A percentile compares a stretch with the other conserved stretches of the same genome.
Evolutionary conservation across 2,888 invertebrate genomes (phyloP).

Genomic region (Gortyna flavago): DNA sequence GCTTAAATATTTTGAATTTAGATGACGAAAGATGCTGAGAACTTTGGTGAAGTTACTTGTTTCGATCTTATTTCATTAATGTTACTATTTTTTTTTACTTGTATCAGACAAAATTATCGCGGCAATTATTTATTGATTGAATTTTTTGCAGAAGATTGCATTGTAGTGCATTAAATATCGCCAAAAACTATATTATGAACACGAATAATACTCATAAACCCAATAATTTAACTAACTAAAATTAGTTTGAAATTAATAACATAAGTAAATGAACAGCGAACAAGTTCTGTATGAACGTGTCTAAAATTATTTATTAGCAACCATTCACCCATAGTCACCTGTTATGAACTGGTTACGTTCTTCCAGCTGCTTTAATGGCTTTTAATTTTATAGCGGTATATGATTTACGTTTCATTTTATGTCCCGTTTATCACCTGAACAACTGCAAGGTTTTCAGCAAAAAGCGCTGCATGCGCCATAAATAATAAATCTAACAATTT

Average conservation of each 20-base stretch:
- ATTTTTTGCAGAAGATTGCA: too few species aligned
- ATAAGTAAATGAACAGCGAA: slow-evolving; percentile 11
- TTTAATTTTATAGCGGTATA: slow-evolving; percentile 76
- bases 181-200: too few species aligned
- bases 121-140: too few species aligned
- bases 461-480: slow-evolving; percentile 56
- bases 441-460: slow-evolving; percentile 74
- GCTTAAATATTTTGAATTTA: background rate
- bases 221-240: background rate
- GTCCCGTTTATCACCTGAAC: slow-evolving; percentile 75
- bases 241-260: slow-evolving; percentile 4
- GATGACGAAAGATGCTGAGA: background rate
- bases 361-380: slow-evolving; percentile 69
- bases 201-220: background rate
- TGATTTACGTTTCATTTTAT: slow-evolving; percentile 78
- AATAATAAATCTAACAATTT: slow-evolving; percentile 55
- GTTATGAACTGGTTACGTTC: slow-evolving; percentile 56
- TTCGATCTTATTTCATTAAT: too few species aligned
- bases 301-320: slow-evolving; percentile 31
- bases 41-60: too few species aligned
- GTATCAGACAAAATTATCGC: too few species aligned
- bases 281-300: slow-evolving; percentile 18
- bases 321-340: slow-evolving; percentile 51
- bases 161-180: too few species aligned
- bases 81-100: too few species aligned